Percentiles rank a stretch among this genome's conserved stretches.
Conservation (phyloP, 2,113 vertebrate species). For the Ceyx melanurus region DNA sequence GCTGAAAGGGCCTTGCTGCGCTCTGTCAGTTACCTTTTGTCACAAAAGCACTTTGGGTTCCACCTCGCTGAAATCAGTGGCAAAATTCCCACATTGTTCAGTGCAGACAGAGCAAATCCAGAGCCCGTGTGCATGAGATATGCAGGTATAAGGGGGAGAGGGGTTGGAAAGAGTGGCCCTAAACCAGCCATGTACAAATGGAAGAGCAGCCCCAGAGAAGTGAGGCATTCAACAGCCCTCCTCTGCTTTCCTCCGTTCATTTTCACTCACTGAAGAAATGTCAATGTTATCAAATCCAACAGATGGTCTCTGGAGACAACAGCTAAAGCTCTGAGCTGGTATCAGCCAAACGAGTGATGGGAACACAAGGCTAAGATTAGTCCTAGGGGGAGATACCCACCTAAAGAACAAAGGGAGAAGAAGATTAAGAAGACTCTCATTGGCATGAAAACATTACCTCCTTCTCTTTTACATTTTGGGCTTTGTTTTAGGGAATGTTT, state of each 20-base stretch:
- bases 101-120: not conserved
- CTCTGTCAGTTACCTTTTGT: not conserved
- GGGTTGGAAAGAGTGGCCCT: not conserved
- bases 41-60: not conserved
- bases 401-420: not conserved
- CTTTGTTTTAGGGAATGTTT: not conserved
- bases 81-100: not conserved
- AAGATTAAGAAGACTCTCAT: not conserved
- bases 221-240: not conserved
- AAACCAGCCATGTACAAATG: rapidly evolving
- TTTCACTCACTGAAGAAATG: not conserved
- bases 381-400: not conserved
- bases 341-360: not conserved
- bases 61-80: rapidly evolving
- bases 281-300: not conserved
- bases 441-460: not conserved
- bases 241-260: not conserved
- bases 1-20: rapidly evolving
- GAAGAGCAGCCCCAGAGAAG: not conserved
- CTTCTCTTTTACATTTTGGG: not conserved
- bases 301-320: not conserved
- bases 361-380: not conserved
- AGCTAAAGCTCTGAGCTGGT: not conserved
- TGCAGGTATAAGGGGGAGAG: rapidly evolving
- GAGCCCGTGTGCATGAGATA: not conserved